Conservation (phyloP, 2,888 invertebrate genomes). For the Pollenia griseotomentosa region DNA sequence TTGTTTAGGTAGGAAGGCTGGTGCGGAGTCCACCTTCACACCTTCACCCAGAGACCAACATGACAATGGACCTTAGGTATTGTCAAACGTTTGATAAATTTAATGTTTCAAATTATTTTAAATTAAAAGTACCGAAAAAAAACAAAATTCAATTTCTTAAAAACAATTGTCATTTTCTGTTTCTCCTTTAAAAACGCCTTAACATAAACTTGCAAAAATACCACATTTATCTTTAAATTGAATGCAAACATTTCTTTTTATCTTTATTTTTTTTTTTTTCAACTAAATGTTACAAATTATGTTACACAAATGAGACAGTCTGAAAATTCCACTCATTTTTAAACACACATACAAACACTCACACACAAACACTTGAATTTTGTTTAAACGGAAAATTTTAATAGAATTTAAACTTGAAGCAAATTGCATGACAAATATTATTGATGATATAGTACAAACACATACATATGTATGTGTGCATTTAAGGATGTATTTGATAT, state of each 20-base stretch:
- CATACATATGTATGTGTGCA: neutral
- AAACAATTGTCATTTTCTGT: neutral
- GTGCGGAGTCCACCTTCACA: too few species aligned
- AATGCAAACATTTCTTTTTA: neutral
- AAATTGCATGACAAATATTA: constrained; percentile 44
- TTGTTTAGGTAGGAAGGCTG: too few species aligned
- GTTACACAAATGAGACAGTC: neutral
- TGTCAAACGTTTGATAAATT: too few species aligned
- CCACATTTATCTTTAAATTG: neutral
- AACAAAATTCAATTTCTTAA: neutral
- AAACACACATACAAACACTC: neutral
- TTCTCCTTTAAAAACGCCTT: neutral
- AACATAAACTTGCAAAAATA: neutral
- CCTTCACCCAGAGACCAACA: too few species aligned
- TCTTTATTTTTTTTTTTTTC: neutral
- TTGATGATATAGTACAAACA: neutral
- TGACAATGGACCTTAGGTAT: too few species aligned
- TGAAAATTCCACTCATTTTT: neutral
- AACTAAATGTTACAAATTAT: constrained; percentile 10
- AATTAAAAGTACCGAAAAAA: too few species aligned
- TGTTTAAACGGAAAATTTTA: constrained; percentile 37
- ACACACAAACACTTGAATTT: neutral
- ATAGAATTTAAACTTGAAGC: constrained; percentile 25
- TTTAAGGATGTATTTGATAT: too few species aligned
- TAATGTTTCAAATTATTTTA: too few species aligned